Evolutionary conservation across 2,888 invertebrate species (phyloP).

Genomic region (Stenurella melanura): DNA sequence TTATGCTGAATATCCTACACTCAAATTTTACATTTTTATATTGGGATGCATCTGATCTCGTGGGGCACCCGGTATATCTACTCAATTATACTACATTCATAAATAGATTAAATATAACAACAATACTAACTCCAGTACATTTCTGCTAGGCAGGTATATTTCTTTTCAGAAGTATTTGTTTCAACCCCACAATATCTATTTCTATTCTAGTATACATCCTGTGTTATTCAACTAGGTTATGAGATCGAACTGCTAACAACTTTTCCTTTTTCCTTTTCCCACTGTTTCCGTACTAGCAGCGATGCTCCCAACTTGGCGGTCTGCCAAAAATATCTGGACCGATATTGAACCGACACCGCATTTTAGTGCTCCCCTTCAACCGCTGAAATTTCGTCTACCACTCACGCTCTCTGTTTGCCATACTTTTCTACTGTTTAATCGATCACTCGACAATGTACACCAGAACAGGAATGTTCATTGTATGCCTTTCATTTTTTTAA

Average conservation of each 20-base stretch:
- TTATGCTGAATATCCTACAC: no score
- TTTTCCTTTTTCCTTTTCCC: constrained; percentile 27
- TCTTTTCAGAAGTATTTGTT: no score
- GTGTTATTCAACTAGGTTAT: constrained; percentile 26
- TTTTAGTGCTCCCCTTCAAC: constrained; percentile 35
- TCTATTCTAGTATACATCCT: neutral
- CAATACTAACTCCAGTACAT: no score
- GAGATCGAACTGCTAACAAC: constrained; percentile 17
- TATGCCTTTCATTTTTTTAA: neutral
- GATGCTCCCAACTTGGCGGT: constrained; percentile 53
- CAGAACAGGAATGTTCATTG: neutral
- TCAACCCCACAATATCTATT: no score
- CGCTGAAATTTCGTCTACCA: constrained; percentile 35
- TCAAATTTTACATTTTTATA: no score
- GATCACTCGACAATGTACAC: constrained; percentile 23
- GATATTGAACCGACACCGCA: constrained; percentile 59
- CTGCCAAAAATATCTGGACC: constrained; percentile 61
- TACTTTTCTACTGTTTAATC: constrained; percentile 35
- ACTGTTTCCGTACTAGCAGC: constrained; percentile 21
- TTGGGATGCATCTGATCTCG: no score
- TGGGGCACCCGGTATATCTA: no score
- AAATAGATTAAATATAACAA: no score
- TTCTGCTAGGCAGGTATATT: no score
- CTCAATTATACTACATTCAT: no score
- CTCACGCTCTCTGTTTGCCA: constrained; percentile 30